Conservation (phyloP, 2,888 invertebrate species). For the Nipponacmea schrenckii region DNA sequence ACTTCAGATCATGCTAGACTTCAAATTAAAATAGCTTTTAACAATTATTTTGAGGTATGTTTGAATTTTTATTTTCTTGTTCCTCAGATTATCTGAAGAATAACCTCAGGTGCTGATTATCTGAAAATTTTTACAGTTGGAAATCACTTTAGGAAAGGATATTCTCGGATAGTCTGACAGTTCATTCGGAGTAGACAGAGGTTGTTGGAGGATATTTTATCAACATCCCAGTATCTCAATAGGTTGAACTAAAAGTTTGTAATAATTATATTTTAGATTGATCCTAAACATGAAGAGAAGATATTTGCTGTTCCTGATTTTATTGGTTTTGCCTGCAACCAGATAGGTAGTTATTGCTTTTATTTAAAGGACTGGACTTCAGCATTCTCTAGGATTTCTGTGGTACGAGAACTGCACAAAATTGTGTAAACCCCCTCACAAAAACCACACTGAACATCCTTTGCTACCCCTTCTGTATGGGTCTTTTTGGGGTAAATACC, state of each 20-base stretch:
- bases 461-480: too few species aligned
- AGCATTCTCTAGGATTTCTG: background rate
- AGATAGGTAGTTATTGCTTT: conserved; percentile 47
- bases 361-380: background rate
- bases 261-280: background rate
- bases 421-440: too few species aligned
- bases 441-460: too few species aligned
- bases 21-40: conserved; percentile 53
- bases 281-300: conserved; percentile 45
- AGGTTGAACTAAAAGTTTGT: background rate
- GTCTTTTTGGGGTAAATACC: too few species aligned
- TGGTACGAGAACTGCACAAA: background rate
- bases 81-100: too few species aligned
- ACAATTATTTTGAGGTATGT: conserved; percentile 60
- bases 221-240: background rate
- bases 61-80: background rate
- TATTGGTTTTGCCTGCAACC: conserved; percentile 62
- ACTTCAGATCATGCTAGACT: conserved; percentile 64
- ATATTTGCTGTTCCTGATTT: conserved; percentile 64
- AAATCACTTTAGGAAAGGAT: too few species aligned
- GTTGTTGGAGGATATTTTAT: background rate
- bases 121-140: too few species aligned
- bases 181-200: too few species aligned
- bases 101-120: too few species aligned
- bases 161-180: too few species aligned